phyloP scores from a whole-genome alignment of 1,140 invertebrate genomes.

The Cydia strobilella region DNA sequence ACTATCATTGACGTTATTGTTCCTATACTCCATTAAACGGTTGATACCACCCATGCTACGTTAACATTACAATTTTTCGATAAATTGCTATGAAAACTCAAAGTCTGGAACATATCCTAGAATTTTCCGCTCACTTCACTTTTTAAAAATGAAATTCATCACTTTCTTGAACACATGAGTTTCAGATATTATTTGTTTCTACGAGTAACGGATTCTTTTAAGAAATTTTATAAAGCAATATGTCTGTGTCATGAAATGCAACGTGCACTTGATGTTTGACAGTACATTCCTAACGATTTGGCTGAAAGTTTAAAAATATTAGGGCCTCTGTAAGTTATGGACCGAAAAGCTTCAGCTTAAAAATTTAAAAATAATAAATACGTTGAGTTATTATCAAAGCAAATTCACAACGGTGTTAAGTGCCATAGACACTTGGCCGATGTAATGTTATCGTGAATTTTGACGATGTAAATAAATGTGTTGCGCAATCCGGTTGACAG shows the following conservation, averaged over 20 bases:
- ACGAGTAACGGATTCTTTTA: background rate
- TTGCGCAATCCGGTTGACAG: conserved; percentile 97
- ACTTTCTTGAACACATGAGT: background rate
- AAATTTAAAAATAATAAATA: no score
- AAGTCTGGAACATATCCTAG: background rate
- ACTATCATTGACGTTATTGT: no score
- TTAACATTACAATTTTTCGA: background rate
- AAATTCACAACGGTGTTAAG: no score
- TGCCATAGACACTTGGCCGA: no score
- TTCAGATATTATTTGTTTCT: conserved; percentile 7
- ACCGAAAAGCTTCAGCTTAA: no score
- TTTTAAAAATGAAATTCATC: conserved; percentile 1
- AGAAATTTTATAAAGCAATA: conserved; percentile 14
- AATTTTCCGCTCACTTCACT: conserved; percentile 3
- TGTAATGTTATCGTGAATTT: no score
- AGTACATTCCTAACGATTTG: background rate
- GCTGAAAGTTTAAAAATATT: background rate
- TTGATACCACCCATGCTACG: background rate
- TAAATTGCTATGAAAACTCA: background rate
- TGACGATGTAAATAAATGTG: conserved; percentile 86
- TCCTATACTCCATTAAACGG: no score
- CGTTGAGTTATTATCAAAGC: no score
- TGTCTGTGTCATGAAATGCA: conserved; percentile 18
- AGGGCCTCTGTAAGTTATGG: no score
- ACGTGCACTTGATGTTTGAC: background rate